A percentile compares a stretch with the other conserved stretches of the same genome.
These are phyloP conservation scores for Rutilus rutilus DNA, from an alignment of 2,113 vertebrate genomes.

Conservation along the genomic window DNA sequence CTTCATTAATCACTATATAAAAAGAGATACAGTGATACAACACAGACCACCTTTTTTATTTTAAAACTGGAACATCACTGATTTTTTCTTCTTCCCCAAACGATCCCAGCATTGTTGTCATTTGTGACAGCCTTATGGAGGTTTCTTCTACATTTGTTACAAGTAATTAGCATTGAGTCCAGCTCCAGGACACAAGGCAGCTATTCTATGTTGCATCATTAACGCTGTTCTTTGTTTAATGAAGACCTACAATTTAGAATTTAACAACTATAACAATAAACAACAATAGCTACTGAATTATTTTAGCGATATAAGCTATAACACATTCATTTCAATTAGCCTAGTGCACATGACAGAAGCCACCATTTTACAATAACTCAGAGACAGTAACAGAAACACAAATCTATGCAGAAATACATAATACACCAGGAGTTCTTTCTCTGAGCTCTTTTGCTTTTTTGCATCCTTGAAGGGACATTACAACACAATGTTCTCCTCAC, in stretches of 20 bases:
- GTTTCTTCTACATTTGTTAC: neutral
- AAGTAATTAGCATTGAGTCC: slow-evolving; percentile 1
- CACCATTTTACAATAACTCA: neutral
- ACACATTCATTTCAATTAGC: slow-evolving; percentile 16
- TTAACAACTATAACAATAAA: slow-evolving; percentile 22
- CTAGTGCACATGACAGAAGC: neutral
- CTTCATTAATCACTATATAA: neutral
- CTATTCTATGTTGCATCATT: neutral
- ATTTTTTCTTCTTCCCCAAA: neutral
- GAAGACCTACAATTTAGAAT: neutral
- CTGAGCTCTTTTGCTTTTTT: slow-evolving; percentile 1
- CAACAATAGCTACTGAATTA: neutral
- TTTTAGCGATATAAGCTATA: neutral
- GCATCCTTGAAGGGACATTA: neutral
- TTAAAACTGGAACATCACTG: neutral
- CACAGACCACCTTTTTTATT: neutral
- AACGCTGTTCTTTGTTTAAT: neutral
- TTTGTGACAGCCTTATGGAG: neutral
- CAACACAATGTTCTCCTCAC: neutral
- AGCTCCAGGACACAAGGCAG: neutral
- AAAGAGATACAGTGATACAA: neutral
- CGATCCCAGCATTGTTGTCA: neutral
- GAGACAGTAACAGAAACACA: neutral
- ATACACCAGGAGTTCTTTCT: neutral
- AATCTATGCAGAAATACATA: neutral